Evolutionary conservation across 30 jellyfish, hydroid and myxozoan species (phyloP), one percentile per base, ranked within the genome.

Genomic region (Nemopilema nomurai): DNA sequence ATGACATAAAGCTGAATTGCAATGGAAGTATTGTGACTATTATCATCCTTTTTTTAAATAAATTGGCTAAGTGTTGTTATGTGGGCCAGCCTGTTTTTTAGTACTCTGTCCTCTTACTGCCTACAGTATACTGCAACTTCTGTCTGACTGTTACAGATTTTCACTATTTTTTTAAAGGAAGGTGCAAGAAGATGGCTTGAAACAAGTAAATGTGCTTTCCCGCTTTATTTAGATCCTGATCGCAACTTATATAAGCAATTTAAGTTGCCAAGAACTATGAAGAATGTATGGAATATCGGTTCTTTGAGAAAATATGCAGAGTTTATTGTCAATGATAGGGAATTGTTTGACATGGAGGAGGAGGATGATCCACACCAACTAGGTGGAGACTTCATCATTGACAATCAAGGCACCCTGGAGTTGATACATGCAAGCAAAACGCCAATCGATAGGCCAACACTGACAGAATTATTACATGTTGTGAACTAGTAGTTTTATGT

Each of bases 281-380:
- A 82, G 62, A 62, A 67, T 17, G 92, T 91, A 0, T 92, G 98
- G 98, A 74, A 82, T 41, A 83, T 87, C 51, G 50, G 51, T 18
- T 52, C 98, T 0, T 52, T 87, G 51, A 82, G 62, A 25, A 71
- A 70, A 62, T 92, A 92, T 65, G 98, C 97, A 16, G 96, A 87
- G 62, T 90, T 81, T 41, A 70, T 66, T 23, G 77, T 96, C 76
- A 65, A 49, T 7, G 96, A 76, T 1, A 76, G 96, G 52, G 77
- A 49, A 33, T 78, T 92, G n/a, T 87, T 25, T 67, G 74, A 86
- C 0, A 52, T 85, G 85, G 96, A 75, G 49, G 97, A 87, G 19
- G 85, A 65, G 1, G 98, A 92, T 75, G 98, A 92, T 71, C 97
- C 97, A 16, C 97, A 92, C 73, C 97, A 92, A 84, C 97, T 92